Percentiles rank a stretch among this genome's conserved stretches.
Evolutionary conservation across 2,888 invertebrate species (phyloP).

Genomic region (Marasmarcha lunaedactyla): DNA sequence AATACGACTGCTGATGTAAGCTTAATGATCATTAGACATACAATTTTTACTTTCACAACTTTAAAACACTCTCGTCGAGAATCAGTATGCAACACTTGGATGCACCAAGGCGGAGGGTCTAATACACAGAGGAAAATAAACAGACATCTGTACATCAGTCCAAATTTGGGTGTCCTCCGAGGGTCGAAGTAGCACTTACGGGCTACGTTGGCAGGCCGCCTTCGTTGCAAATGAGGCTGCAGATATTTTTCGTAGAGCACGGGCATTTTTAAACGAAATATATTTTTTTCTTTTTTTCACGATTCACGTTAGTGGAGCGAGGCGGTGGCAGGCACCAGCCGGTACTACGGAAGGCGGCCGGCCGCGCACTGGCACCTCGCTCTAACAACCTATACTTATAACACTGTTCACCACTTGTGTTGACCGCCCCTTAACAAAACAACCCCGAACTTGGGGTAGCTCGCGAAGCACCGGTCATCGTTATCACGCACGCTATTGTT

Average conservation of each 20-base stretch:
- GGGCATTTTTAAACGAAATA: constrained; percentile 29
- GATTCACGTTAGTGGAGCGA: not conserved
- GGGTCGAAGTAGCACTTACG: constrained; percentile 47
- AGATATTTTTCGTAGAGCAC: constrained; percentile 47
- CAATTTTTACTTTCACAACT: too few species aligned
- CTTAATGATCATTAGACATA: too few species aligned
- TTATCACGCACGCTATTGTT: not conserved
- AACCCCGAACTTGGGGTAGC: constrained; percentile 38
- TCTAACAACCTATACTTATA: constrained; percentile 22
- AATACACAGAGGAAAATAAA: too few species aligned
- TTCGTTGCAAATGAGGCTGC: constrained; percentile 38
- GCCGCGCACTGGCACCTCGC: constrained; percentile 51
- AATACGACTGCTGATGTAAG: too few species aligned
- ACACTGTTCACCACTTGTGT: not conserved
- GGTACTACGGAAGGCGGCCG: constrained; percentile 54
- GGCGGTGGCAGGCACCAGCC: constrained; percentile 28
- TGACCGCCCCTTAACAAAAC: constrained; percentile 52
- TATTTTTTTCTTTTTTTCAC: not conserved
- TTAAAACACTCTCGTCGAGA: too few species aligned
- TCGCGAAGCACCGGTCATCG: constrained; percentile 29
- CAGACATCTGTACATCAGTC: too few species aligned
- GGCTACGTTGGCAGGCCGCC: constrained; percentile 37
- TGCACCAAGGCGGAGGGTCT: too few species aligned
- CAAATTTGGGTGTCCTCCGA: too few species aligned
- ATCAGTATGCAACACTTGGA: too few species aligned